These are phyloP conservation scores for Cariama cristata DNA, from an alignment of 2,113 vertebrate genomes.

Conservation along the genomic window DNA sequence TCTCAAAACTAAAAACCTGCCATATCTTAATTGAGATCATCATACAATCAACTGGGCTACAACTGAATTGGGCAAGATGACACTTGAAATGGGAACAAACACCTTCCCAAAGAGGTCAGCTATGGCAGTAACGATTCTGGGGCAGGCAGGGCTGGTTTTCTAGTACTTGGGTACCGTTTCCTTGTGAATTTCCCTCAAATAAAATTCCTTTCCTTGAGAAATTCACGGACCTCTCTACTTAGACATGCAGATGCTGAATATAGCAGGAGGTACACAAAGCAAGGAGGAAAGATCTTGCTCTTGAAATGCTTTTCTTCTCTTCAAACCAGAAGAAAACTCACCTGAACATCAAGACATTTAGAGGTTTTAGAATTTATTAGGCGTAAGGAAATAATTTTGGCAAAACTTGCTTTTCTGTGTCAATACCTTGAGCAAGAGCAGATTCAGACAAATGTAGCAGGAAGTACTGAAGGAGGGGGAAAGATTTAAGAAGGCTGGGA, in stretches of 20 bases:
- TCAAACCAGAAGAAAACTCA: not conserved
- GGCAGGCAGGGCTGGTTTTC: not conserved
- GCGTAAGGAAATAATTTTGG: constrained; percentile 23
- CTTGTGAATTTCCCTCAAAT: not conserved
- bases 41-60: not conserved
- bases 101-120: not conserved
- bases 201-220: not conserved
- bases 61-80: not conserved
- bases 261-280: not conserved
- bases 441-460: not conserved
- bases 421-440: constrained; percentile 13
- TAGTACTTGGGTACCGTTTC: not conserved
- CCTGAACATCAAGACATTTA: not conserved
- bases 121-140: not conserved
- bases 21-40: not conserved
- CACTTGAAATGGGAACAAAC: not conserved
- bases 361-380: constrained; percentile 17
- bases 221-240: not conserved
- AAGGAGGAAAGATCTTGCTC: not conserved
- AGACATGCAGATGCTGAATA: not conserved
- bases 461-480: not conserved
- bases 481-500: not conserved
- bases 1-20: not conserved
- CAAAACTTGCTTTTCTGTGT: constrained; percentile 25
- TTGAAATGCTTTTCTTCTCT: not conserved